Evolutionary conservation across 2,113 vertebrate genomes (phyloP), one percentile per base, ranked within the genome.

Genomic region (Petromus typicus): DNA sequence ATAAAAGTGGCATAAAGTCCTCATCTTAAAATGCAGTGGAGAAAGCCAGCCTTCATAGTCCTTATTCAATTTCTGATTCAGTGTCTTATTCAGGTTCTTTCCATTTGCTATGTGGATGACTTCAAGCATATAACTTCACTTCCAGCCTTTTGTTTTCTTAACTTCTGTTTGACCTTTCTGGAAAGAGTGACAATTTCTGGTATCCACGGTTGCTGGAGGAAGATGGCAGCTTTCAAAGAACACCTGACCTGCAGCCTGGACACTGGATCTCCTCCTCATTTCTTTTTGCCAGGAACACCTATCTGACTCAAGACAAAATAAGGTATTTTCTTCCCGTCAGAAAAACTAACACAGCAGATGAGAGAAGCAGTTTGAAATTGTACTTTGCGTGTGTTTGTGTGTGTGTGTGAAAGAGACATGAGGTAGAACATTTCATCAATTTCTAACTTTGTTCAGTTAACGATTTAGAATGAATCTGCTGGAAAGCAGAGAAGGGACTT

Each of bases 311-410:
- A 59, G 45, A 95, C 56, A 18, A 91, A 86, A 83, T 61, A 83
- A 95, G 69, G 76, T 79, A 75, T 71, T 76, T 90, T 40, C 82
- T 79, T 93, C 85, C 43, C 54, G 27, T 76, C 81, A 91, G 87
- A 59, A 94, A 37, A 76, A 71, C 54, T 37, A 83, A 87, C 30
- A 23, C 59, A 85, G 7, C 69, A 69, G 40, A 51, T 84, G 80
- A 81, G 37, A 94, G 16, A 59, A 45, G 76, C 86, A 63, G 45
- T 34, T 69, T 94, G 87, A 89, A 84, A 96, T 61, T 95, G 80
- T 94, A 94, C 67, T 78, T 57, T 43, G 57, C 94, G 83, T 80
- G 30, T 76, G 43, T 71, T 14, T 86, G 88, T 80, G 48, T 51
- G 48, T 51, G 48, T 51, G 48, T 51, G 48, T 51, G 48, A 51